Percentiles rank a stretch among this genome's conserved stretches.
Evolutionary conservation across 1,140 invertebrate genomes (phyloP).

Genomic region (Bombus sylvicola): DNA sequence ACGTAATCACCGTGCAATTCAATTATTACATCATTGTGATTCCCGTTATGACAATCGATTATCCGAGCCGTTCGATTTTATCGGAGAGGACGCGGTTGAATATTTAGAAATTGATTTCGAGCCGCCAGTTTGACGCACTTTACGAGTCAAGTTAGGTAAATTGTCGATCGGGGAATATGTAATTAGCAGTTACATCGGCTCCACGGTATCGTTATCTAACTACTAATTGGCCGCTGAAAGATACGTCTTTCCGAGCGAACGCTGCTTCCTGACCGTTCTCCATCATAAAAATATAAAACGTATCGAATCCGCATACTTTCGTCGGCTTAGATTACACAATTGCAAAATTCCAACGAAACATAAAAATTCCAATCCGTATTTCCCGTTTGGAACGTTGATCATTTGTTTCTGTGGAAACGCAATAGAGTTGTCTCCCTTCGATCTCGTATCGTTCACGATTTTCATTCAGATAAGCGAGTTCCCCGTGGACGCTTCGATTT

Average conservation of each 20-base stretch:
- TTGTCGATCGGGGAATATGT: constrained; percentile 15
- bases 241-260: not conserved
- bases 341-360: not conserved
- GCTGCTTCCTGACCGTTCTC: no score
- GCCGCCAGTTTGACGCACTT: not conserved
- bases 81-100: not conserved
- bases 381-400: not conserved
- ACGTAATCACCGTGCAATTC: constrained; percentile 15
- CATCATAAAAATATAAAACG: not conserved
- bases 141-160: constrained; percentile 19
- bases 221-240: not conserved
- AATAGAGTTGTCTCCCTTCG: not conserved
- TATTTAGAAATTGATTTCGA: constrained; percentile 36
- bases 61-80: not conserved
- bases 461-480: not conserved
- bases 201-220: not conserved
- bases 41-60: not conserved
- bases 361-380: not conserved
- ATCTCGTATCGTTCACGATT: not conserved
- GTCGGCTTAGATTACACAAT: no score
- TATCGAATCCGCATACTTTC: not conserved
- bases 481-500: not conserved
- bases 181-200: constrained; percentile 5
- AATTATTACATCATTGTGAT: constrained; percentile 19
- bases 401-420: not conserved